These are phyloP conservation scores for Acanthosepion esculentum DNA, from an alignment of 2,888 invertebrate genomes.

Conservation along the genomic window DNA sequence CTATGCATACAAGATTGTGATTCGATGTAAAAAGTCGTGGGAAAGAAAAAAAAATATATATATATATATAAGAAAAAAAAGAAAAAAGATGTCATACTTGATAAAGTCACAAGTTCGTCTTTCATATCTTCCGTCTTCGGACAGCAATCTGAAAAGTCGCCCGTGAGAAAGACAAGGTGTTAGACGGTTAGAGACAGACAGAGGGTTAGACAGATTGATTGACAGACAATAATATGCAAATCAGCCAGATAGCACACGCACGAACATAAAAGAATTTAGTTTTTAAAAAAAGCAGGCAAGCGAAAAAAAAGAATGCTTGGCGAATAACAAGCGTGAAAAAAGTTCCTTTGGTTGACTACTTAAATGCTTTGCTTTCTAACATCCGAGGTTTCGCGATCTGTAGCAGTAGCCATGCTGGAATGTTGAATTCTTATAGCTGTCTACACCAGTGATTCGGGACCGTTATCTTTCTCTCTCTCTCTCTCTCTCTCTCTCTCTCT, in stretches of 20 bases:
- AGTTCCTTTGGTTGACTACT: neutral
- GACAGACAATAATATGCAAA: constrained; percentile 33
- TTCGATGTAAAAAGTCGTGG: neutral
- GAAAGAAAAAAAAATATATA: neutral
- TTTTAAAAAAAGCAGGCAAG: neutral
- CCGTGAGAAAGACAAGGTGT: constrained; percentile 22
- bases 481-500: too few species aligned
- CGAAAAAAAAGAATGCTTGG: neutral
- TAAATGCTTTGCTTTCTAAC: neutral
- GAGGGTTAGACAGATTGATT: neutral
- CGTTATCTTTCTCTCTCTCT: too few species aligned
- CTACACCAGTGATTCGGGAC: too few species aligned
- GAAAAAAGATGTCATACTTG: neutral
- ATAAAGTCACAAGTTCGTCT: constrained; percentile 13
- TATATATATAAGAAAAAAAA: neutral
- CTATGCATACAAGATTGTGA: too few species aligned
- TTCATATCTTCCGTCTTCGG: constrained; percentile 22
- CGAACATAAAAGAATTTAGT: too few species aligned
- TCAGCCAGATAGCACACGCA: neutral
- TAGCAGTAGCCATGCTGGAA: neutral
- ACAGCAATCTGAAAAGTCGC: constrained; percentile 22
- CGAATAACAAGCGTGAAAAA: neutral
- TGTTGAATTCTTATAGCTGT: neutral
- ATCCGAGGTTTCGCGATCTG: neutral
- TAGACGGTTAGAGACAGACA: neutral